Conservation (phyloP, 2,888 invertebrate genomes). For the Amphiduros pacificus region DNA sequence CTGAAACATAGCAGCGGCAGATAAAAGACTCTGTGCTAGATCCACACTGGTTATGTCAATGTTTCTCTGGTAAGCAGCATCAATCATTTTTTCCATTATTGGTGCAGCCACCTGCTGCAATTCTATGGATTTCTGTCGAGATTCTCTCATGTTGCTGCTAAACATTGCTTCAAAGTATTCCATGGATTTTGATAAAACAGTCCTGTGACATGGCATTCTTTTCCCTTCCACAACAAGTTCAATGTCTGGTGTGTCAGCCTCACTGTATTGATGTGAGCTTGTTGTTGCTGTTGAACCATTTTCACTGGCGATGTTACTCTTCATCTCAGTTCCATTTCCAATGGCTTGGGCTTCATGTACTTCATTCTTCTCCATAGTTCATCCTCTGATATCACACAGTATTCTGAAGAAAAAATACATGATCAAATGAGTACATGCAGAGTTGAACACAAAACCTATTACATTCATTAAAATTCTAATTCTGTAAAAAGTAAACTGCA, state of each 20-base stretch:
- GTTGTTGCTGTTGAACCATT: too few species aligned
- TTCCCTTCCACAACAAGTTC: slow-evolving; percentile 4
- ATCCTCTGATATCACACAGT: too few species aligned
- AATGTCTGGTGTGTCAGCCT: too few species aligned
- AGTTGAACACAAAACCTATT: too few species aligned
- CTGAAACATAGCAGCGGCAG: slow-evolving; percentile 13
- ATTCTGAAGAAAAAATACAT: too few species aligned
- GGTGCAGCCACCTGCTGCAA: background rate
- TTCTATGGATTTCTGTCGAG: background rate
- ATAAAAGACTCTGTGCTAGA: background rate
- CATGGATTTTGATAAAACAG: background rate
- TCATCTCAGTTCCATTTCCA: background rate
- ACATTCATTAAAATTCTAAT: too few species aligned
- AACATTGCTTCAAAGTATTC: slow-evolving; percentile 14
- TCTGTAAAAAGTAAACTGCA: too few species aligned
- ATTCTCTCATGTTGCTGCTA: slow-evolving; percentile 11
- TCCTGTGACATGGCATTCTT: background rate
- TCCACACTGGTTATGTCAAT: background rate
- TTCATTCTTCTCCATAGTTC: background rate
- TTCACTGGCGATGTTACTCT: too few species aligned
- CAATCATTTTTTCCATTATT: slow-evolving; percentile 1
- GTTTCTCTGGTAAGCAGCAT: background rate
- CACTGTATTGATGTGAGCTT: too few species aligned
- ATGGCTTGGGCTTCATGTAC: background rate
- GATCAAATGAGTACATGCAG: too few species aligned